Conservation (phyloP, 37 sponge, comb jelly and placozoan genomes). For the Theonella swinhoei region DNA sequence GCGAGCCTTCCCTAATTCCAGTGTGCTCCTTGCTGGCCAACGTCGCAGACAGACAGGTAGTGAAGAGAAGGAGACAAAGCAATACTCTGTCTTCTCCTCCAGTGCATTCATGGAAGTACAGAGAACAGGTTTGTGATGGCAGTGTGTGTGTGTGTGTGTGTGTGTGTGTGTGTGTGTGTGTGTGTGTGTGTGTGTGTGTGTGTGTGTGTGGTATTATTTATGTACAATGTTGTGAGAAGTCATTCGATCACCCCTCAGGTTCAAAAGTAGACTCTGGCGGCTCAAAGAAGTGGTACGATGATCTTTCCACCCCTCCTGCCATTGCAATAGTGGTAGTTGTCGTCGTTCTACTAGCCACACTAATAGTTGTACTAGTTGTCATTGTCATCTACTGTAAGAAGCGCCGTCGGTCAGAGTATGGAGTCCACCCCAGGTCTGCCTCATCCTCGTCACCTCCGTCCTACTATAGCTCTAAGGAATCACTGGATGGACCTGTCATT, state of each 20-base stretch:
- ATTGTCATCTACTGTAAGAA: neutral
- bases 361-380: neutral
- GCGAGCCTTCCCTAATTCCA: constrained; percentile 27
- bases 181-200: no score
- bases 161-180: neutral
- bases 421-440: neutral
- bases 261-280: no score
- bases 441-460: neutral
- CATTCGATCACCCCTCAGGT: no score
- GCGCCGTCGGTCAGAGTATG: neutral
- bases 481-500: neutral
- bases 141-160: constrained; percentile 6
- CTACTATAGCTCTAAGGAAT: neutral
- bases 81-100: constrained; percentile 24
- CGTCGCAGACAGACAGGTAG: neutral
- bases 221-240: no score
- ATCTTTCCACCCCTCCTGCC: no score
- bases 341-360: neutral
- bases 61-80: neutral
- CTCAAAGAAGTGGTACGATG: no score
- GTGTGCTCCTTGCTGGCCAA: neutral
- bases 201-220: no score
- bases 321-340: constrained; percentile 2
- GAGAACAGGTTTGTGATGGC: neutral
- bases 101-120: neutral